Base-by-base conservation (phyloP, 2,113 vertebrate species). In the Labeo catla region DNA sequence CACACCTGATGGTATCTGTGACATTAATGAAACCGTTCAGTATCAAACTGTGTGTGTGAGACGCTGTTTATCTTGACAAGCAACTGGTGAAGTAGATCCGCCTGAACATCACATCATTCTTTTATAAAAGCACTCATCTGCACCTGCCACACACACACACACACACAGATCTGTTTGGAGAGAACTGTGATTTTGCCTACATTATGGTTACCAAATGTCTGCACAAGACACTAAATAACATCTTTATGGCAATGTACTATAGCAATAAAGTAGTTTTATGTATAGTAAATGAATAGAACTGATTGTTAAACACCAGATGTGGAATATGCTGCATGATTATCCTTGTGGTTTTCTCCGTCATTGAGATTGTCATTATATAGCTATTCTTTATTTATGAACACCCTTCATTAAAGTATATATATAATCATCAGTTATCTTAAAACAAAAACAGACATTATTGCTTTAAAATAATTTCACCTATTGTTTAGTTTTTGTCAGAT, bases 21-120 rank as follows among this genome's bases (percentile, higher is more conserved):
- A 63, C 57, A 28, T 81, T 47, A 34, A 81, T 66, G n/a, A 28
- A 50, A 82, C 4, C 4, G 4, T 34, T 50, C 45, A 66, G 21
- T 19, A 10, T 81, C 36, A 15, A 19, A 15, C 8, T 59, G 79
- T 47, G 52, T 59, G 79, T 47, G 21, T 49, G n/a, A 68, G 2
- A 49, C 5, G 43, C 43, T 68, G 63, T 82, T 82, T 82, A 82
- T 82, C 45, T 82, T 68, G 61, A 68, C 63, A 82, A 39, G 63
- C 61, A 82, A 50, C 52, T 49, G 43, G 13, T 68, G 9, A 52
- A 50, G 15, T 68, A 68, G 45, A 82, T 63, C 39, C 21, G 8
- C 15, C 78, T 47, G 21, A 28, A 47, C 45, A 50, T 68, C 39
- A 68, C 23, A 36, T 65, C 43, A 81, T 65, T 61, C 39, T n/a